Evolutionary conservation across 2,797 vertebrate species (phyloP).

Genomic region (Harpagifer antarcticus): DNA sequence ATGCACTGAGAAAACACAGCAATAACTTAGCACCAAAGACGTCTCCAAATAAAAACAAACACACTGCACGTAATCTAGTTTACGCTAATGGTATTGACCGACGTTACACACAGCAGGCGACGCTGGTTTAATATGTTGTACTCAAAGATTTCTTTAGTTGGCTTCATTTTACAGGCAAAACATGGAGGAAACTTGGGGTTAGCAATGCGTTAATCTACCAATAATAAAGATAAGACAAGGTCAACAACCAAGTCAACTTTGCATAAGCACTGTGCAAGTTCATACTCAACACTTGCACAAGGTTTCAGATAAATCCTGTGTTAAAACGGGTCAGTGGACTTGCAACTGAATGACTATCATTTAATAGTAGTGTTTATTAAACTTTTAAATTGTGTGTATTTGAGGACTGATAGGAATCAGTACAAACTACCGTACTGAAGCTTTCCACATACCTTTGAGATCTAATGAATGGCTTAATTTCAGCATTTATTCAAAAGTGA

Average conservation of each 20-base stretch:
- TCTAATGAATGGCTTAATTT: conserved; percentile 4
- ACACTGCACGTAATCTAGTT: conserved; percentile 32
- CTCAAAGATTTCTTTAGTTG: background rate
- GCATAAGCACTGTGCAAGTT: background rate
- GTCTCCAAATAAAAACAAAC: conserved; percentile 60
- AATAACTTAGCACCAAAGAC: conserved; percentile 45
- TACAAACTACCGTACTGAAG: background rate
- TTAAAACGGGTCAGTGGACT: background rate
- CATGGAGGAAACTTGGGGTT: background rate
- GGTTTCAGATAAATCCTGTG: background rate
- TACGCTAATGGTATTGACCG: conserved; percentile 23
- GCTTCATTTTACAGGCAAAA: background rate
- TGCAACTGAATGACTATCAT: background rate
- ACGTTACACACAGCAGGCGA: background rate
- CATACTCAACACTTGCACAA: background rate
- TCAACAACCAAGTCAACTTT: background rate
- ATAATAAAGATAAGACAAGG: background rate
- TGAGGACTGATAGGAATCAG: too few species aligned
- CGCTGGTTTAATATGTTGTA: background rate
- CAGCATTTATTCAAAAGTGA: background rate
- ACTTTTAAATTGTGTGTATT: background rate
- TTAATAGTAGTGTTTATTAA: background rate
- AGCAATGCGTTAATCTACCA: background rate
- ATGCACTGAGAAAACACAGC: conserved; percentile 56
- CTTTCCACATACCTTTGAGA: conserved; percentile 4